Percentiles rank a stretch among this genome's conserved stretches.
Evolutionary conservation across 2,797 vertebrate genomes (phyloP).

Genomic region (Manis javanica): DNA sequence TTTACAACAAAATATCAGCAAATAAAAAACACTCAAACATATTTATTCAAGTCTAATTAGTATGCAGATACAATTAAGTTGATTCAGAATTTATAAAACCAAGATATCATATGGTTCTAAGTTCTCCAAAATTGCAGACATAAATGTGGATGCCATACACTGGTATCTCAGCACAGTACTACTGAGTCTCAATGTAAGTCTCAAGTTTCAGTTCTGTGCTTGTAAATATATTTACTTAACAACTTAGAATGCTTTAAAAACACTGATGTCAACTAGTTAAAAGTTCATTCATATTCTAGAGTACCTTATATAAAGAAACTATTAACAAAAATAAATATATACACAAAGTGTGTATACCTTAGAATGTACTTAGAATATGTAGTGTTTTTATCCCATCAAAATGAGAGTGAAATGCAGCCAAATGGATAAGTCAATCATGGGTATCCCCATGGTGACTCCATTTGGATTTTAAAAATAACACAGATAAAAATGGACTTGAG

Average conservation of each 20-base stretch:
- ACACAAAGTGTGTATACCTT: background rate
- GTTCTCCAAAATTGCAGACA: conserved; percentile 79
- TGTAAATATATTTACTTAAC: background rate
- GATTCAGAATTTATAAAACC: conserved; percentile 85
- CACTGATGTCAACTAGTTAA: background rate
- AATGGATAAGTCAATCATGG: conserved; percentile 61
- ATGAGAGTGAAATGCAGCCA: conserved; percentile 59
- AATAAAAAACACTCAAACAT: conserved; percentile 39
- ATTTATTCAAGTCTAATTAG: conserved; percentile 84
- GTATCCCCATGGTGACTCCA: conserved; percentile 58
- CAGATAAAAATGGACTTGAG: background rate
- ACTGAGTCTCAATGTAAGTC: background rate
- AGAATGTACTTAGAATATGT: too few relatives aligned
- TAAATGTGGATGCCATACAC: conserved; percentile 81
- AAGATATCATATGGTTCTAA: conserved; percentile 84
- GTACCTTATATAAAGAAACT: background rate
- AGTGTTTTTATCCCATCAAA: conserved; percentile 56
- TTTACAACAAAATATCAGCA: conserved; percentile 56
- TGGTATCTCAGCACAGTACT: conserved; percentile 73
- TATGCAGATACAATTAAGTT: conserved; percentile 84
- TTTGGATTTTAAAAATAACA: conserved; percentile 17
- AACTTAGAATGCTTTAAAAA: conserved; percentile 53
- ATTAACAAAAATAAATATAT: background rate
- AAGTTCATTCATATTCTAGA: background rate
- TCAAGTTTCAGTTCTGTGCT: background rate